Evolutionary conservation across 2,888 invertebrate species (phyloP).

Genomic region (Caenorhabditis parvicauda): DNA sequence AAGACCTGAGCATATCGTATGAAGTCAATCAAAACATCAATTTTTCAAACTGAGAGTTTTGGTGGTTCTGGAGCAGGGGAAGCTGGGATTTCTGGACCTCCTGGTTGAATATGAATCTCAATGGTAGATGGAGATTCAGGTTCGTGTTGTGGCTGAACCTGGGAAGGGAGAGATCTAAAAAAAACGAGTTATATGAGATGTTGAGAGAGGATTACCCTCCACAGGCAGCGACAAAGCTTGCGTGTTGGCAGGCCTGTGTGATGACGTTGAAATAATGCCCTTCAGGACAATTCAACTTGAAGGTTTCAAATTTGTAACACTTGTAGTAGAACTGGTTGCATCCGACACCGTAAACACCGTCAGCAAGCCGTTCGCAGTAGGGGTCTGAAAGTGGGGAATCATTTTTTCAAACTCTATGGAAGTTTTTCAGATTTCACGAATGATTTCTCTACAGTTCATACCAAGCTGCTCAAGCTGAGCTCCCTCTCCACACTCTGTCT

Average conservation of each 20-base stretch:
- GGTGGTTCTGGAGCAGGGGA: not conserved
- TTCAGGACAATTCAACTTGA: constrained; percentile 28
- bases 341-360: constrained; percentile 27
- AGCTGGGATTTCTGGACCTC: not conserved
- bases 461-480: not conserved
- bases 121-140: not conserved
- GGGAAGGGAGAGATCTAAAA: no score
- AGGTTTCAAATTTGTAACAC: constrained; percentile 21
- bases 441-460: no score
- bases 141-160: no score
- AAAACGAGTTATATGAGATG: no score
- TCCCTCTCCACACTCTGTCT: not conserved
- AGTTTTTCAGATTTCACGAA: no score
- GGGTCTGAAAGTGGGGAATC: constrained; percentile 5
- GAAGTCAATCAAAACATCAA: not conserved
- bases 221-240: no score
- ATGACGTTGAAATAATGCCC: constrained; percentile 39
- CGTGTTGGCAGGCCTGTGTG: constrained; percentile 19
- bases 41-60: not conserved
- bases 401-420: not conserved
- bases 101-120: not conserved
- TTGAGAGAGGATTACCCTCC: no score
- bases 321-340: constrained; percentile 23
- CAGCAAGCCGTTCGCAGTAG: constrained; percentile 27
- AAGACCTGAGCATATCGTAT: constrained; percentile 1